These are phyloP conservation scores for Nipponacmea schrenckii DNA, from an alignment of 2,888 invertebrate genomes.

Conservation along the genomic window DNA sequence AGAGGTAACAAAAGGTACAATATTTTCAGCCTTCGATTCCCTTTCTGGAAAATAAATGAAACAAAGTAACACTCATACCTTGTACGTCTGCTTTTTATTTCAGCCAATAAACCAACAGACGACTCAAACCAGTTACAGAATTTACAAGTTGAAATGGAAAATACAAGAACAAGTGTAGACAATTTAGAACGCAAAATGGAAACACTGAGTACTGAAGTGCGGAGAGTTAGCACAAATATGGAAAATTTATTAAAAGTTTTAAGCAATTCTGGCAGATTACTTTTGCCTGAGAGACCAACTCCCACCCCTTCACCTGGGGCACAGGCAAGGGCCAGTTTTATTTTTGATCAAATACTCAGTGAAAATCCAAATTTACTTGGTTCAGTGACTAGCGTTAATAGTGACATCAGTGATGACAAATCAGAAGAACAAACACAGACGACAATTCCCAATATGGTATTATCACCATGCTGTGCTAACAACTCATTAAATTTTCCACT, in stretches of 20 bases:
- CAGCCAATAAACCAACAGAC: slow-evolving; percentile 10
- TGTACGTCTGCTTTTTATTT: not conserved
- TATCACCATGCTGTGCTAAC: not conserved
- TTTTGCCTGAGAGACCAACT: not conserved
- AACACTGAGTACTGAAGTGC: slow-evolving; percentile 30
- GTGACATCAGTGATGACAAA: not conserved
- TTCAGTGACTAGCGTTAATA: not conserved
- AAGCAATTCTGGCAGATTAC: not conserved
- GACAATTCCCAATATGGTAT: not conserved
- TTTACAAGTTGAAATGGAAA: slow-evolving; percentile 52
- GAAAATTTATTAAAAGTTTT: slow-evolving; percentile 28
- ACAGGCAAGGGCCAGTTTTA: not conserved
- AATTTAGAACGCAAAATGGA: slow-evolving; percentile 43
- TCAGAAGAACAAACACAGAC: not conserved
- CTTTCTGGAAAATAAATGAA: too few species aligned
- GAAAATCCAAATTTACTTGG: slow-evolving; percentile 3
- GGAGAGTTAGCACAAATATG: slow-evolving; percentile 30
- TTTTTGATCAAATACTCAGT: not conserved
- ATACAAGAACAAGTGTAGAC: slow-evolving; percentile 46
- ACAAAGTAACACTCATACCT: too few species aligned
- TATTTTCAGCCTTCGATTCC: too few species aligned
- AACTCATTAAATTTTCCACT: not conserved
- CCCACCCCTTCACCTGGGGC: not conserved
- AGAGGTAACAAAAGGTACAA: too few species aligned
- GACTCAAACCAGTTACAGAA: slow-evolving; percentile 40